These are phyloP conservation scores for Geococcyx californianus DNA, from an alignment of 2,113 vertebrate genomes.

Conservation along the genomic window DNA sequence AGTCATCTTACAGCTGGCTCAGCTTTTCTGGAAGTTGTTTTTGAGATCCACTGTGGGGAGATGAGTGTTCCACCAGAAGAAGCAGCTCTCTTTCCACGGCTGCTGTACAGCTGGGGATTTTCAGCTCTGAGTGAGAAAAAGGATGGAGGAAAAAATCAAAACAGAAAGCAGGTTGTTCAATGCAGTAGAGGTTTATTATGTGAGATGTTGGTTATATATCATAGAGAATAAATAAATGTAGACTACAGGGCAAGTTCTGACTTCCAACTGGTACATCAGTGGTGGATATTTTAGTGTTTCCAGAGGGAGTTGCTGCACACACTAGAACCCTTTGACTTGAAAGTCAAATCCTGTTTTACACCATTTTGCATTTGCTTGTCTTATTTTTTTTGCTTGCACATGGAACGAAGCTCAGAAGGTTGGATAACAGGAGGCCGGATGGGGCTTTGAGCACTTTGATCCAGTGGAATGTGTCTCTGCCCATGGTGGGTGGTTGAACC, in stretches of 20 bases:
- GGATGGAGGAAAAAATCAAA: too few relatives aligned
- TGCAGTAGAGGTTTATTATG: background rate
- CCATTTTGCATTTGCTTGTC: background rate
- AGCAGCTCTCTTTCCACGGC: background rate
- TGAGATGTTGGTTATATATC: background rate
- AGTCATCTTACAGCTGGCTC: background rate
- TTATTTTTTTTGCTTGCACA: accelerated
- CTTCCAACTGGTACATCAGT: background rate
- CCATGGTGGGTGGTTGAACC: too few relatives aligned
- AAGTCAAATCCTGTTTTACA: background rate
- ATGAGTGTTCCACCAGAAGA: background rate
- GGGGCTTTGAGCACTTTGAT: too few relatives aligned
- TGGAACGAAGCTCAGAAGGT: background rate
- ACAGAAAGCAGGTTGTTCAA: background rate
- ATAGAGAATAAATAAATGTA: background rate
- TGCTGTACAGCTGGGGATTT: background rate
- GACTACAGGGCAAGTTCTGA: background rate
- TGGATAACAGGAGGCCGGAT: too few relatives aligned
- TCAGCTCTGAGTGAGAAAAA: background rate
- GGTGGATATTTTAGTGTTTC: background rate
- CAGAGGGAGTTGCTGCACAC: background rate
- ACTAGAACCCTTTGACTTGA: background rate
- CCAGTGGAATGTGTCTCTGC: too few relatives aligned
- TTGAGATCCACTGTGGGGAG: background rate
- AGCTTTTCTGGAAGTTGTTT: background rate